Conservation (phyloP, 2,113 vertebrate genomes). For the Microtus richardsoni region DNA sequence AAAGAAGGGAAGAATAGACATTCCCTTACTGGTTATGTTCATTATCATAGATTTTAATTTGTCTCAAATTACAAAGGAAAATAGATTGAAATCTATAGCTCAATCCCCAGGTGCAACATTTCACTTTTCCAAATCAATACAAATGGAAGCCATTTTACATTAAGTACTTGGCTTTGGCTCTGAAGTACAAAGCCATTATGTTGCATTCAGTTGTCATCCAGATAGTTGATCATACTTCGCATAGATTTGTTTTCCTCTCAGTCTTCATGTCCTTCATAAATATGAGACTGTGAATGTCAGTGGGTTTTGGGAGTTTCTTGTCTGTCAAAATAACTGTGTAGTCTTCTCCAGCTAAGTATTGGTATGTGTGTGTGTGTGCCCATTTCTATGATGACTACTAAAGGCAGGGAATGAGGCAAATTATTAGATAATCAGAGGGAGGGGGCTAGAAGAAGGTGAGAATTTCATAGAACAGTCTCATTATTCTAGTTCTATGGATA, state of each 20-base stretch:
- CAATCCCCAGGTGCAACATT: constrained; percentile 61
- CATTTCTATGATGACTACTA: neutral
- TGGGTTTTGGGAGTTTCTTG: neutral
- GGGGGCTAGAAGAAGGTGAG: neutral
- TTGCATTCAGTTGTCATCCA: constrained; percentile 9
- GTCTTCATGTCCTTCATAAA: neutral
- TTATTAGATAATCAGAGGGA: neutral
- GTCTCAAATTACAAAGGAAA: constrained; percentile 70
- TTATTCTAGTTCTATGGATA: neutral
- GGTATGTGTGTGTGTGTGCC: neutral
- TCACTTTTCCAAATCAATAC: constrained; percentile 74
- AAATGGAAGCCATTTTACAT: constrained; percentile 72
- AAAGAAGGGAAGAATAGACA: constrained; percentile 42
- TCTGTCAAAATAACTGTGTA: neutral
- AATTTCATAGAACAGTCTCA: neutral
- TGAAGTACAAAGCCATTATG: constrained; percentile 48
- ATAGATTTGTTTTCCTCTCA: neutral
- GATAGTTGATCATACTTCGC: neutral
- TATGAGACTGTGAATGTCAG: neutral
- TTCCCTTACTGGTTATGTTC: constrained; percentile 43
- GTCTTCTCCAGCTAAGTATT: neutral
- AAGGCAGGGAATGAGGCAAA: neutral
- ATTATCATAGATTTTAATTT: constrained; percentile 65
- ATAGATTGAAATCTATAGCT: constrained; percentile 61
- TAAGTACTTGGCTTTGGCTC: constrained; percentile 61